Evolutionary conservation across 1,140 invertebrate genomes (phyloP), one percentile per base, ranked within the genome.

Genomic region (Drosophila santomea): DNA sequence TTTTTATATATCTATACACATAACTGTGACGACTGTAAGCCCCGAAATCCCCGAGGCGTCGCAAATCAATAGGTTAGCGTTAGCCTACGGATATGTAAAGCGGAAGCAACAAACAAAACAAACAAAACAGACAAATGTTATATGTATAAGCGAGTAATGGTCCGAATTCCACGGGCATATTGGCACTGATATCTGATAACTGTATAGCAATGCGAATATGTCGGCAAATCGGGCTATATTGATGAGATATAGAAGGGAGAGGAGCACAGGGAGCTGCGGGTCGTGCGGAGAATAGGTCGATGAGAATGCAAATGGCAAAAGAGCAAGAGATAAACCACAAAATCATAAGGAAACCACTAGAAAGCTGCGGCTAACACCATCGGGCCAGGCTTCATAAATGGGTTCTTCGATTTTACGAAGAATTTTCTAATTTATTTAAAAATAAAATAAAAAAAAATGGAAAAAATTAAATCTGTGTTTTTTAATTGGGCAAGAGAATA

Each of bases 351-450:
- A 52, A 67, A 44, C 58, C 54, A 86, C 50, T 59, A 50, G 61
- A 59, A 60, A 44, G 51, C 66, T 62, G 45, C 55, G 4, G 43
- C 15, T 14, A 10, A n/a, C 66, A 58, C 17, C 67, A 84, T 68
- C 20, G 20, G 38, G 64, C 59, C 4, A 17, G 38, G 61, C 64
- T 45, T 44, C 8, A 43, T 51, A 41, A 64, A 85, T 51, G 67
- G 72, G 81, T 83, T 74, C 90, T 91, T 91, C 90, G 90, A 91
- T 91, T 91, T 91, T 91, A 90, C 80, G 90, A 91, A 91, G 90
- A 75, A 71, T 80, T 89, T 85, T 76, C 80, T 91, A 91, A 91
- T 91, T 91, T 91, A 91, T 91, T 91, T 80, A 83, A 89, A 80
- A 85, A 86, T 74, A 91, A 80, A 78, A 83, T 78, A 58, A 80